phyloP scores from a whole-genome alignment of 2,888 invertebrate genomes.

The Thereva unica region DNA sequence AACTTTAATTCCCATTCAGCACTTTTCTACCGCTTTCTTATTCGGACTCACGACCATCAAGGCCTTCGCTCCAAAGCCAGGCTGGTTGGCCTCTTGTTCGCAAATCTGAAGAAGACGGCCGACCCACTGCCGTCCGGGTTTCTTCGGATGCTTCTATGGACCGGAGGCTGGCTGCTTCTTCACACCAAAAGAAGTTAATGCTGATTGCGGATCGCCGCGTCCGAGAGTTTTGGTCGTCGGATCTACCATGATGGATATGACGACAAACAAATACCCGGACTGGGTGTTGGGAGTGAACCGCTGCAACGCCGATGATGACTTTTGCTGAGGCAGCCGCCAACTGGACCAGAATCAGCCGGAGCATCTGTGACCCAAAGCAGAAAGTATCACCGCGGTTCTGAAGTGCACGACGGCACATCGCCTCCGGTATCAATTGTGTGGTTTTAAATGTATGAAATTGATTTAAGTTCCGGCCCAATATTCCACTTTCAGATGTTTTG shows the following conservation, averaged over 20 bases:
- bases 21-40: slow-evolving; percentile 5
- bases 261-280: slow-evolving; percentile 41
- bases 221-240: slow-evolving; percentile 20
- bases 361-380: slow-evolving; percentile 6
- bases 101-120: not conserved
- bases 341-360: not conserved
- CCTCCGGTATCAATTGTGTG: slow-evolving; percentile 26
- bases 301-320: slow-evolving; percentile 20
- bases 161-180: not conserved
- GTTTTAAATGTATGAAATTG: slow-evolving; percentile 33
- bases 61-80: too few relatives aligned
- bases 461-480: slow-evolving; percentile 41
- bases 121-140: not conserved
- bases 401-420: slow-evolving; percentile 8
- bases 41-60: not conserved
- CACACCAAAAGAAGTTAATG: slow-evolving; percentile 3
- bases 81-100: not conserved
- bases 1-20: slow-evolving; percentile 9
- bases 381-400: slow-evolving; percentile 8
- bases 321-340: slow-evolving; percentile 9
- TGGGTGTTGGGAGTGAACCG: slow-evolving; percentile 46
- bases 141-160: slow-evolving; percentile 8
- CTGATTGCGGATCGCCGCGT: not conserved
- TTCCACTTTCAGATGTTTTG: slow-evolving; percentile 41
- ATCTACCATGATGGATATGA: slow-evolving; percentile 35